Conservation (phyloP, 2,888 invertebrate species). For the Cosmia trapezina region DNA sequence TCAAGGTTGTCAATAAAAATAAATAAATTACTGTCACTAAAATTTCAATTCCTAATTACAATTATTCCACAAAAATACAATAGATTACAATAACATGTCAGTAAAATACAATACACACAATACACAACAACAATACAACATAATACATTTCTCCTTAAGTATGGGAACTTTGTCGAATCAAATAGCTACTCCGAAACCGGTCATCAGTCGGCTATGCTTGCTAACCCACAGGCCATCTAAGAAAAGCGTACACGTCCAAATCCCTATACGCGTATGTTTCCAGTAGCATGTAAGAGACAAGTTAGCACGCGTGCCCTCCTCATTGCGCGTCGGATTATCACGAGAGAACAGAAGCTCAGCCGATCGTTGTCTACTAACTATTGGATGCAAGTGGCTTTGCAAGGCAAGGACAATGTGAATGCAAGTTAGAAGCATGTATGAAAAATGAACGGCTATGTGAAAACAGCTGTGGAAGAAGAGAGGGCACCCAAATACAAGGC, state of each 20-base stretch:
- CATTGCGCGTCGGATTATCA: slow-evolving; percentile 25
- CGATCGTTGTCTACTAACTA: slow-evolving; percentile 17
- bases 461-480: not conserved
- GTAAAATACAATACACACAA: no score
- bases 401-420: not conserved
- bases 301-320: slow-evolving; percentile 22
- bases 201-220: not conserved
- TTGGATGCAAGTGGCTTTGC: slow-evolving; percentile 13
- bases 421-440: not conserved
- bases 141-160: no score
- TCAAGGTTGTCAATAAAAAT: no score
- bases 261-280: not conserved
- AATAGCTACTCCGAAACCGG: not conserved
- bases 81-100: no score
- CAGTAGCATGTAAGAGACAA: slow-evolving; percentile 24
- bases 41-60: no score
- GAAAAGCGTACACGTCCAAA: not conserved
- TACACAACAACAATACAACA: no score
- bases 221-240: not conserved
- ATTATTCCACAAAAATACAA: no score
- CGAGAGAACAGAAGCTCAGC: slow-evolving; percentile 10
- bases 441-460: not conserved
- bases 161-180: not conserved
- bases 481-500: not conserved
- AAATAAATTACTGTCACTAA: no score